Base-by-base conservation (phyloP, 2,113 vertebrate genomes). In the Nanorana parkeri region DNA sequence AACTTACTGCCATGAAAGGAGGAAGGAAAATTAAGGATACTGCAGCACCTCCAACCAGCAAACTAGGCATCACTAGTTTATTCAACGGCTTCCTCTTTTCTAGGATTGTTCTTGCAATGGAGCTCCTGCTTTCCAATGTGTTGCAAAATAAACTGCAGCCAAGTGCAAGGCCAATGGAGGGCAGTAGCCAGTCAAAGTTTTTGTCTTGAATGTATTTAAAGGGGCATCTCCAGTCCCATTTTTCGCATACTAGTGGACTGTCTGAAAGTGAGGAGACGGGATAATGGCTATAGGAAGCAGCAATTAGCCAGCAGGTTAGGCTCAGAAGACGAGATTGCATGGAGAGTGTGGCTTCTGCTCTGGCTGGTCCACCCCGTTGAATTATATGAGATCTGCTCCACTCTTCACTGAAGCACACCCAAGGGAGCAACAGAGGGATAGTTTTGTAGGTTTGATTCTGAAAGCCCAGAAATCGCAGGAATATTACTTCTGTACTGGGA, bases 401-500 rank as follows among this genome's bases (percentile, higher is more conserved):
- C 51, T 68, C 82, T 86, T 94, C 94, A 81, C 88, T 68, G 3
- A 89, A 84, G 0, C 92, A 87, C 66, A 93, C 87, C 91, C 3
- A 84, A 77, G 32, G 71, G 60, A 95, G 84, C 47, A 93, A 84
- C 73, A 95, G 47, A 75, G 90, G 88, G 0, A 68, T 74, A 1
- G 88, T 88, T 1, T 61, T 55, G 65, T 94, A 94, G 2, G 88
- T 88, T 83, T 92, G 87, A 80, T 92, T 87, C 41, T 93, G 89
- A 67, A 94, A 94, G 24, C 93, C 87, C 77, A 93, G 86, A 86
- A 91, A 92, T 68, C 90, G 92, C 61, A 94, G 85, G 24, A 92
- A 89, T 10, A 93, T 86, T 77, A 89, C 24, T 0, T 93, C 90
- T 2, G 84, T 54, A 0, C 76, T 60, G 0, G 52, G 23, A 17